A percentile compares a stretch with the other conserved stretches of the same genome.
These are phyloP conservation scores for Elysia crispata DNA, from an alignment of 2,888 invertebrate genomes.

Conservation along the genomic window DNA sequence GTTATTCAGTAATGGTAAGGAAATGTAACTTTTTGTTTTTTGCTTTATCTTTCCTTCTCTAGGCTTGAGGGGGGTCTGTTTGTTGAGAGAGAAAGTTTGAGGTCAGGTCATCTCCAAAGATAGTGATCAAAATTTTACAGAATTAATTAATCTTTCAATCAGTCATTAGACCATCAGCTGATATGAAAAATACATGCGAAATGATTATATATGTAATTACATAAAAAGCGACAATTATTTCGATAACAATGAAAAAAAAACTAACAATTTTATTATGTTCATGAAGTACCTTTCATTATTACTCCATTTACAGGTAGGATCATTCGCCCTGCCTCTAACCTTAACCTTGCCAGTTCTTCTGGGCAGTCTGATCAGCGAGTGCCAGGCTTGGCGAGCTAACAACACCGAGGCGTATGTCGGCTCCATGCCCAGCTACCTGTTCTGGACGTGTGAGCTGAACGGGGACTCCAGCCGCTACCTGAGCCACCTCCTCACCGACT, in stretches of 20 bases:
- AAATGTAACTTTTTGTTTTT: too few relatives aligned
- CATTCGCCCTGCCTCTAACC: conserved; percentile 97
- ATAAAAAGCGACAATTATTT: background rate
- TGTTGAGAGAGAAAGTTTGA: too few relatives aligned
- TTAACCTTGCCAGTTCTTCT: conserved; percentile 93
- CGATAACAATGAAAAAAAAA: background rate
- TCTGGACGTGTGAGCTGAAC: conserved; percentile 92
- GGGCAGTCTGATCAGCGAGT: conserved; percentile 90
- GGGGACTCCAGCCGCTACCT: conserved; percentile 78
- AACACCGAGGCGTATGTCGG: conserved; percentile 47
- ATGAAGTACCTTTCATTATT: background rate
- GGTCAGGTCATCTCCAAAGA: too few relatives aligned
- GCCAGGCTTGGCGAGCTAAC: conserved; percentile 85
- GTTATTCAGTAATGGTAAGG: too few relatives aligned
- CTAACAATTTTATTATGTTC: too few relatives aligned
- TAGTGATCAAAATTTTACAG: too few relatives aligned
- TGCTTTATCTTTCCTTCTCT: too few relatives aligned
- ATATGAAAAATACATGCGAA: too few relatives aligned
- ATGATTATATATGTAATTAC: too few relatives aligned
- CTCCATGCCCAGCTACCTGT: conserved; percentile 90
- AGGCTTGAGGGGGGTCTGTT: too few relatives aligned
- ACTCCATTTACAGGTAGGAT: conserved; percentile 83
- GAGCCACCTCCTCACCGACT: conserved; percentile 57
- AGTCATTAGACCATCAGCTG: too few relatives aligned
- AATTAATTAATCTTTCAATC: too few relatives aligned